Percentiles rank a stretch among this genome's conserved stretches.
These are phyloP conservation scores for Antrozous pallidus DNA, from an alignment of 2,797 vertebrate species.

Conservation along the genomic window DNA sequence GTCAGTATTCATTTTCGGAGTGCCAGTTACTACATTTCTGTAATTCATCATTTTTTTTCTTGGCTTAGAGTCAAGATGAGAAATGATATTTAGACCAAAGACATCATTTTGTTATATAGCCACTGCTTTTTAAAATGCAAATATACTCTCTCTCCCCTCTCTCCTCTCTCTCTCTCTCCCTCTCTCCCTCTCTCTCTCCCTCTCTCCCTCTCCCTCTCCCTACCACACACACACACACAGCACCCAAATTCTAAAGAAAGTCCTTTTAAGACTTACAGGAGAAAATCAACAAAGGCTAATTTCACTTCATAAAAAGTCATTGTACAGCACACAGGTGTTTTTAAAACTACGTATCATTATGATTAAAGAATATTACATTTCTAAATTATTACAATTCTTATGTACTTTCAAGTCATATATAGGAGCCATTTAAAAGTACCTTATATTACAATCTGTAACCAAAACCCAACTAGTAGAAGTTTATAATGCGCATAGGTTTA, in stretches of 20 bases:
- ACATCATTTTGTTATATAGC: not conserved
- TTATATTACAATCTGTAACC: constrained; percentile 43
- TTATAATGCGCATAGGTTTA: constrained; percentile 52
- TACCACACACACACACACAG: not conserved
- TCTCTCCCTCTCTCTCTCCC: not conserved
- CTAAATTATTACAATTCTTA: not conserved
- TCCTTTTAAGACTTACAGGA: constrained; percentile 26
- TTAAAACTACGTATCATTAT: constrained; percentile 44
- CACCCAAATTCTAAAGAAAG: not conserved
- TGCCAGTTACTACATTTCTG: not conserved
- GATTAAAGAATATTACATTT: not conserved
- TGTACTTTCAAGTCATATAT: constrained; percentile 15
- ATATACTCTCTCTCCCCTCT: not conserved
- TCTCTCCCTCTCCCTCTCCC: not conserved
- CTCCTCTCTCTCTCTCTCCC: not conserved
- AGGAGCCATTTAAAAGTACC: constrained; percentile 54
- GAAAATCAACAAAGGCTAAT: constrained; percentile 35
- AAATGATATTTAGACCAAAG: constrained; percentile 57
- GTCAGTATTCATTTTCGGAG: not conserved
- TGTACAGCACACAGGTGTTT: constrained; percentile 10
- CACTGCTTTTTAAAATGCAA: constrained; percentile 60
- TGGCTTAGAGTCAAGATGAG: constrained; percentile 60
- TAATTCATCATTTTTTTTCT: constrained; percentile 35
- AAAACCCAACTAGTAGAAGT: constrained; percentile 70
- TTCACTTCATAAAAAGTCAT: constrained; percentile 1